These are phyloP conservation scores for Callopanchax toddi DNA, from an alignment of 2,113 vertebrate species.

Conservation along the genomic window DNA sequence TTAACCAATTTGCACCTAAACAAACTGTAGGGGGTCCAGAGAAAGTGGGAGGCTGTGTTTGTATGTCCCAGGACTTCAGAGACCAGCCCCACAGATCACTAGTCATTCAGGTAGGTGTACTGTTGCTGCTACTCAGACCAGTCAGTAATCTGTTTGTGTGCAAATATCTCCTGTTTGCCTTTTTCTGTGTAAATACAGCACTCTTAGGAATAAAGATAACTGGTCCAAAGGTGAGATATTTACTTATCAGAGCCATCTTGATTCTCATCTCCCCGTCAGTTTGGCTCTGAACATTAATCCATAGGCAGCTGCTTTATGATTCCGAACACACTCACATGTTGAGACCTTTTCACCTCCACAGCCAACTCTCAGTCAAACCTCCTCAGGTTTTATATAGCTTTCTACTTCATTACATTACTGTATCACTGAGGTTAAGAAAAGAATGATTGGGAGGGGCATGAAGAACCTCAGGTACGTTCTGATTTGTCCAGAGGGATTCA, in stretches of 20 bases:
- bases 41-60: too few species aligned
- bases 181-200: background rate
- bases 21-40: too few species aligned
- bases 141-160: background rate
- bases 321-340: background rate
- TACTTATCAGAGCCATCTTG: background rate
- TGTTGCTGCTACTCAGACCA: too few species aligned
- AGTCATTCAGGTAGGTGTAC: too few species aligned
- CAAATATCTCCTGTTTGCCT: background rate
- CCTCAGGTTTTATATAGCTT: background rate
- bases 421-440: background rate
- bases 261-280: constrained; percentile 4
- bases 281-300: constrained; percentile 20
- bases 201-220: background rate
- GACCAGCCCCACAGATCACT: too few species aligned
- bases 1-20: too few species aligned
- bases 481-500: background rate
- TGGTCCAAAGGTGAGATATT: constrained; percentile 3
- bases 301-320: constrained; percentile 11
- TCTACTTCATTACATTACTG: background rate
- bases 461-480: constrained; percentile 3
- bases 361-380: background rate
- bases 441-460: background rate
- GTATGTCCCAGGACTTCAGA: too few species aligned
- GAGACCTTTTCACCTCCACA: background rate